Base-by-base conservation (phyloP, 2,888 invertebrate genomes). In the Melipona beecheii region DNA sequence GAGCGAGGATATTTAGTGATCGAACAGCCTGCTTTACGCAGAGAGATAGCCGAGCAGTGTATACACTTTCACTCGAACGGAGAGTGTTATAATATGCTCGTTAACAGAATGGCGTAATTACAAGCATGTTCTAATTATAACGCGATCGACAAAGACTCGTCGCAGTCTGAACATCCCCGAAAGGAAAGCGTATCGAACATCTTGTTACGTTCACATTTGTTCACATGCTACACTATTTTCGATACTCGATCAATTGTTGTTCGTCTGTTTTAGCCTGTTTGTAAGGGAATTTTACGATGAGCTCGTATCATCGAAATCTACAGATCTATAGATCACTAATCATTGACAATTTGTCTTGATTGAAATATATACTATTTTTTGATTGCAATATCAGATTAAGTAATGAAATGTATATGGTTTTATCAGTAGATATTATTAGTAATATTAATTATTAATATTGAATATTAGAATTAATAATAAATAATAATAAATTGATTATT, bases 51-150 rank as follows among this genome's bases (percentile, higher is more conserved):
- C 21, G 65, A n/a, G 43, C 36, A 36, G 52, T 52, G 17, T 43
- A 62, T 49, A 56, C 19, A 78, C 81, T 87, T 87, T 87, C 85
- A 76, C 78, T 83, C 54, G 52, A 24, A 11, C 66, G 68, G 66
- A 78, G 80, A 87, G 78, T 65, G 83, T 76, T 80, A 80, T 62
- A 56, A 83, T 78, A 77, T 75, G 13, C 70, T 78, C 79, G 73
- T 83, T 87, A 75, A 64, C 52, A 24, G 56, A 66, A 66, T 56
- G 54, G 50, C 50, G 24, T 78, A 83, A 83, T 83, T 78, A 60
- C 56, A 15, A 15, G 56, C 54, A 2, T 58, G 75, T 50, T 80
- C 73, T 82, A 85, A 85, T 87, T 85, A 78, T 4, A 65, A n/a
- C 74, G 19, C 60, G 62, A 64, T 66, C 73, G 70, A 66, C n/a